Evolutionary conservation across 2,113 vertebrate genomes (phyloP).

Genomic region (Alethe diademata): DNA sequence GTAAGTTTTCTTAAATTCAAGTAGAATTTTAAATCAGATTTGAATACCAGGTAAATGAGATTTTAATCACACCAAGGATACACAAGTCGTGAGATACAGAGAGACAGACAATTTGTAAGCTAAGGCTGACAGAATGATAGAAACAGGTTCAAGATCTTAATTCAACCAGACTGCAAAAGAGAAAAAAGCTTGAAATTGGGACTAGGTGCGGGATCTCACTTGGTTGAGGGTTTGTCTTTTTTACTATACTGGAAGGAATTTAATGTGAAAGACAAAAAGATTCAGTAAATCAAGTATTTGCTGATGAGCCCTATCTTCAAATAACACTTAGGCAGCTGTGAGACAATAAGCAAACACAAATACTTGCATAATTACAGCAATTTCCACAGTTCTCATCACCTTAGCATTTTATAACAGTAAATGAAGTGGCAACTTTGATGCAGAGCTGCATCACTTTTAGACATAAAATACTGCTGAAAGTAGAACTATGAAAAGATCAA

Average conservation of each 20-base stretch:
- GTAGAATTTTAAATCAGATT: not conserved
- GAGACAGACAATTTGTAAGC: not conserved
- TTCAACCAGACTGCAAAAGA: not conserved
- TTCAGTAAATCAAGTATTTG: not conserved
- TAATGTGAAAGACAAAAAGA: not conserved
- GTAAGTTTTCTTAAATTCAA: not conserved
- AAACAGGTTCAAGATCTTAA: not conserved
- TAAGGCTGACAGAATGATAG: not conserved
- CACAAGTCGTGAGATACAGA: not conserved
- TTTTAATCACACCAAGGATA: not conserved
- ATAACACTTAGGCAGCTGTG: not conserved
- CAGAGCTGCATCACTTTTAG: not conserved
- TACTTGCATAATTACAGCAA: slow-evolving; percentile 27
- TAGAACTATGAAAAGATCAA: not conserved
- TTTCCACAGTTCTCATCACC: not conserved
- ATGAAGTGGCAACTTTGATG: not conserved
- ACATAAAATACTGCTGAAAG: not conserved
- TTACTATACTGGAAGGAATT: not conserved
- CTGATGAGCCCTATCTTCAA: not conserved
- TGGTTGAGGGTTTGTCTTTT: not conserved
- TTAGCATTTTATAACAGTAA: not conserved
- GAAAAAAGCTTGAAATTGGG: not conserved
- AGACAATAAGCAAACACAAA: not conserved
- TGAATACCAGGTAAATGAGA: not conserved
- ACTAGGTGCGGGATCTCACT: not conserved